Conservation (phyloP, 1,140 invertebrate genomes). For the Subanguina moxae region DNA sequence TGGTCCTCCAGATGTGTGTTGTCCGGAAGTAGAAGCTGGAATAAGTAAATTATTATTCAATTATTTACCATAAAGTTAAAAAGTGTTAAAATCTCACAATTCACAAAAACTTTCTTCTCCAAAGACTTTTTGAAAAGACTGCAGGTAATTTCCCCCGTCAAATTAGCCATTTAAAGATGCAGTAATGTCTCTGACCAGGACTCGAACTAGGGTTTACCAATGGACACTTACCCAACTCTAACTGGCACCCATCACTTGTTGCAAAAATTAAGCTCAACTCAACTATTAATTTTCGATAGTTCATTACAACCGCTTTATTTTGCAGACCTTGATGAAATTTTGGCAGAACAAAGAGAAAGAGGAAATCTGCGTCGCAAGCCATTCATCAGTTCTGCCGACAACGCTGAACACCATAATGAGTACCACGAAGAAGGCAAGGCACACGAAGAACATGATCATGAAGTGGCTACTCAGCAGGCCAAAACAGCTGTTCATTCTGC, state of each 20-base stretch:
- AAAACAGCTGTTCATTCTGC: not conserved
- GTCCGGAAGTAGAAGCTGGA: constrained; percentile 31
- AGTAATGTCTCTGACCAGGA: too few species aligned
- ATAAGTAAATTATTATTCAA: not conserved
- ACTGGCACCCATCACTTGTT: too few species aligned
- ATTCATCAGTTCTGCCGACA: constrained; percentile 34
- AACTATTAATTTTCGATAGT: constrained; percentile 22
- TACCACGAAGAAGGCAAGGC: constrained; percentile 4
- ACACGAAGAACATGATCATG: constrained; percentile 12
- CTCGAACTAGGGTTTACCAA: too few species aligned
- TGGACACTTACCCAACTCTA: too few species aligned
- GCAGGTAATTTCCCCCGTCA: too few species aligned
- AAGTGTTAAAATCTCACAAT: too few species aligned
- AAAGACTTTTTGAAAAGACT: too few species aligned
- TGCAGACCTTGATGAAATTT: constrained; percentile 16
- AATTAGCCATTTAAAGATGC: too few species aligned
- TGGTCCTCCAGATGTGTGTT: constrained; percentile 58
- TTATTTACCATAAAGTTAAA: too few species aligned
- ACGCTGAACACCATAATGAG: constrained; percentile 31
- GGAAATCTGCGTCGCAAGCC: constrained; percentile 42
- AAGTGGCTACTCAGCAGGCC: not conserved
- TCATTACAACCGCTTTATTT: too few species aligned
- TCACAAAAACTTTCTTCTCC: too few species aligned
- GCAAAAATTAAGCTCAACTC: too few species aligned
- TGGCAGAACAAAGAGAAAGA: constrained; percentile 14